These are phyloP conservation scores for Notothenia coriiceps DNA, from an alignment of 2,113 vertebrate species.

Conservation along the genomic window DNA sequence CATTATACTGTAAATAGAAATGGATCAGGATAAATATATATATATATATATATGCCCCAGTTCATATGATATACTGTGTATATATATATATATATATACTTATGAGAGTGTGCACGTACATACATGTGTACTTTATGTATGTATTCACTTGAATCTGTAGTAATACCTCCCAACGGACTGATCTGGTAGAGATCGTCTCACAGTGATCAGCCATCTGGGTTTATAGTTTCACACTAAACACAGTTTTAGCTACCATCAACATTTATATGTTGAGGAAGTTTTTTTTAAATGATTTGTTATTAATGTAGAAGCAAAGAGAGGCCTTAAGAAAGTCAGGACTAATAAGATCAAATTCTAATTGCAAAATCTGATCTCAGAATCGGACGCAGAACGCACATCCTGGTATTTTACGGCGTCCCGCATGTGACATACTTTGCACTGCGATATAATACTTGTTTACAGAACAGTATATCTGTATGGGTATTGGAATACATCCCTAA, in stretches of 20 bases:
- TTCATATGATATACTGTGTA: conserved; percentile 53
- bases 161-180: conserved; percentile 44
- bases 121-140: conserved; percentile 1
- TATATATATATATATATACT: conserved; percentile 31
- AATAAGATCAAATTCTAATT: background rate
- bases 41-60: conserved; percentile 19
- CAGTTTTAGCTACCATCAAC: conserved; percentile 1
- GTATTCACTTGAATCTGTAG: conserved; percentile 42
- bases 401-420: no score
- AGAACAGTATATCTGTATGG: no score
- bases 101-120: conserved; percentile 7
- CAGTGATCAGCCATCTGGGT: conserved; percentile 28
- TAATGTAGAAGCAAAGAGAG: conserved; percentile 29
- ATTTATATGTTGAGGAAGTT: background rate
- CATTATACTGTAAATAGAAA: conserved; percentile 65
- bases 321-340: background rate
- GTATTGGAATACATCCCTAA: no score
- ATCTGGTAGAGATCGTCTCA: conserved; percentile 49
- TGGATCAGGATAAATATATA: conserved; percentile 36
- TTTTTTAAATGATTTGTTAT: background rate
- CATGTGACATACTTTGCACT: no score
- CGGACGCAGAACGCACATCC: no score
- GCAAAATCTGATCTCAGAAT: background rate
- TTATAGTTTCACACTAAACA: conserved; percentile 20
- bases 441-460: no score